Evolutionary conservation across 2,888 invertebrate species (phyloP).

Genomic region (Platynereis dumerilii): DNA sequence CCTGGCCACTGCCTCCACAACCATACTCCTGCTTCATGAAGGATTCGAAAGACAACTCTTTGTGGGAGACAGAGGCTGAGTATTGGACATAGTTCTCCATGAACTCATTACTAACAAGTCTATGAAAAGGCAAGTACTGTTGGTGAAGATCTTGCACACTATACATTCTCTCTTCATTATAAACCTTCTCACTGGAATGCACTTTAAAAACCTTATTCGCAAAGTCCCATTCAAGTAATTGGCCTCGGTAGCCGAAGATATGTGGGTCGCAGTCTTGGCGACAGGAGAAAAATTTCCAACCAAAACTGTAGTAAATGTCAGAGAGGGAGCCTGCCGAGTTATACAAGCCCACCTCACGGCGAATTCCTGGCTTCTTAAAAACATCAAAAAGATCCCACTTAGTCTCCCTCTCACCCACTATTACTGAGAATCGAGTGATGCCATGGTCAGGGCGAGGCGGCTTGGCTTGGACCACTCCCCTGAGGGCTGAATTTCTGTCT

Average conservation of each 20-base stretch:
- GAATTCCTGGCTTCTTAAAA: conserved; percentile 33
- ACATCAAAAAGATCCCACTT: conserved; percentile 36
- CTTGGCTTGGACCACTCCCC: conserved; percentile 26
- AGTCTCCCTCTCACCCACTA: conserved; percentile 35
- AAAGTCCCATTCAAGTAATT: conserved; percentile 35
- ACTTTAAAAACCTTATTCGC: conserved; percentile 24
- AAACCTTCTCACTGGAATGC: conserved; percentile 29
- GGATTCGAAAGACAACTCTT: not conserved
- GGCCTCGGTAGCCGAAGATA: conserved; percentile 36
- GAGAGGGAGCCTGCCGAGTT: not conserved
- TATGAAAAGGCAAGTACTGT: conserved; percentile 29
- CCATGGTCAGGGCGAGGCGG: conserved; percentile 13
- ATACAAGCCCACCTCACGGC: conserved; percentile 26
- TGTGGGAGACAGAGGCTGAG: not conserved
- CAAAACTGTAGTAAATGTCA: conserved; percentile 8
- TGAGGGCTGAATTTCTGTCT: conserved; percentile 32
- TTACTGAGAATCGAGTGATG: conserved; percentile 26
- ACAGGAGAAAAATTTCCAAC: conserved; percentile 26
- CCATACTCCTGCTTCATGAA: conserved; percentile 8
- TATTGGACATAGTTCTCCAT: conserved; percentile 22
- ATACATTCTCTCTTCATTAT: conserved; percentile 19
- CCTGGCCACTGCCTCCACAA: conserved; percentile 5
- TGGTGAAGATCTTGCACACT: conserved; percentile 28
- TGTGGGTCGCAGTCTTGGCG: conserved; percentile 22
- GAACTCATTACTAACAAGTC: conserved; percentile 25